Evolutionary conservation across 2,113 vertebrate species (phyloP), one percentile per base, ranked within the genome.

Genomic region (Corythornis vintsioides): DNA sequence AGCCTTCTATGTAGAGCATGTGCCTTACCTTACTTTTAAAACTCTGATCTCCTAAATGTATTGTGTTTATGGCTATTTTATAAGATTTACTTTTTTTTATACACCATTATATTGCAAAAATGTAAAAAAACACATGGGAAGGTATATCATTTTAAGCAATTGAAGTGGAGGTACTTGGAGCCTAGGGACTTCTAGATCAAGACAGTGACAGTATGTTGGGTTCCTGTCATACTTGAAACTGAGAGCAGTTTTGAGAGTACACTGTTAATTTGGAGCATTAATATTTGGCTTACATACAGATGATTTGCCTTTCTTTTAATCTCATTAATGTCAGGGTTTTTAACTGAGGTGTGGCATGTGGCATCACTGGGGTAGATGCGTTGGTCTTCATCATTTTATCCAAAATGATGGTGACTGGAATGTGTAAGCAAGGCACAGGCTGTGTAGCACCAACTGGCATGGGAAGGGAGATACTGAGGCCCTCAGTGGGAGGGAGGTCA

Each of bases 401-500:
- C 16, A 26, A 83, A 88, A 42, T 57, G 26, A 13, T 43, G 11
- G 26, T 26, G 35, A 43, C 20, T 83, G 28, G 28, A 40, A 57
- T 10, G 12, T 3, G 1, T 35, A 19, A 53, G 50, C 1, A 0
- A 82, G 26, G 48, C 50, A 64, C 40, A 35, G 43, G 17, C 25
- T 1, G 1, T 12, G 5, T 22, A 29, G 38, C 15, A 29, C 13
- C 22, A 61, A 35, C 4, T 73, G 4, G 7, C 2, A 0, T 13
- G 56, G 33, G 20, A 33, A 33, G 33, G 33, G 42, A 53, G 24
- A 25, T 7, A 29, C 60, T 15, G 55, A 70, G 7, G 26, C 15
- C 2, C 3, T 65, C 1, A 2, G 10, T 0, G 2, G 40, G 21
- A 35, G 7, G 31, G 15, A 7, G 24, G 8, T 6, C 4, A 2